Evolutionary conservation across 2,797 vertebrate species (phyloP).

Genomic region (Cynopterus sphinx): DNA sequence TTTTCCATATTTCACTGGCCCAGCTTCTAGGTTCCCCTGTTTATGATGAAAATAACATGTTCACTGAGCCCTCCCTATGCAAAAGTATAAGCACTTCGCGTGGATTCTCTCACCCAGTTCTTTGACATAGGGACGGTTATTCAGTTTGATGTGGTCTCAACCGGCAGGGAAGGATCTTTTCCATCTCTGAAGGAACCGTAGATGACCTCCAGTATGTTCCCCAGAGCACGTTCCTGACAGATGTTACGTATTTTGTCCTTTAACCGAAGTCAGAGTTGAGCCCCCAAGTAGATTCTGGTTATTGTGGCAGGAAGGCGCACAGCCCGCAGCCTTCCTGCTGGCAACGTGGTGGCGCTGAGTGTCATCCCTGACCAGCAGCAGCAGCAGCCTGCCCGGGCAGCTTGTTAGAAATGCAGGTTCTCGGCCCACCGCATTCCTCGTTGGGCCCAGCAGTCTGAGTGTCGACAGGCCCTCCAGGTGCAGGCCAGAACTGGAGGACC

Average conservation of each 20-base stretch:
- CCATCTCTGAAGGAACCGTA: neutral
- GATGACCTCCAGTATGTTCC: neutral
- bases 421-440: neutral
- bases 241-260: neutral
- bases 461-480: neutral
- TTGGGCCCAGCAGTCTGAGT: neutral
- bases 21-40: neutral
- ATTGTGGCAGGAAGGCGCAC: no score
- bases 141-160: neutral
- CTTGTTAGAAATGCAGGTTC: neutral
- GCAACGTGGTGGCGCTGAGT: rapidly evolving
- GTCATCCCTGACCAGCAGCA: neutral
- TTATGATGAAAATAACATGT: neutral
- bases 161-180: neutral
- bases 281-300: no score
- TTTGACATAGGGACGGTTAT: neutral
- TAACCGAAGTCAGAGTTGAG: neutral
- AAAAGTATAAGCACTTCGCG: neutral
- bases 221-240: neutral
- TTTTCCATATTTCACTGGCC: neutral
- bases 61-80: neutral
- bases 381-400: neutral
- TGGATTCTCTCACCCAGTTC: neutral
- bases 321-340: neutral
- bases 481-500: neutral